Evolutionary conservation across 1,140 invertebrate species (phyloP), one percentile per base, ranked within the genome.

Genomic region (Venustaconcha ellipsiformis): DNA sequence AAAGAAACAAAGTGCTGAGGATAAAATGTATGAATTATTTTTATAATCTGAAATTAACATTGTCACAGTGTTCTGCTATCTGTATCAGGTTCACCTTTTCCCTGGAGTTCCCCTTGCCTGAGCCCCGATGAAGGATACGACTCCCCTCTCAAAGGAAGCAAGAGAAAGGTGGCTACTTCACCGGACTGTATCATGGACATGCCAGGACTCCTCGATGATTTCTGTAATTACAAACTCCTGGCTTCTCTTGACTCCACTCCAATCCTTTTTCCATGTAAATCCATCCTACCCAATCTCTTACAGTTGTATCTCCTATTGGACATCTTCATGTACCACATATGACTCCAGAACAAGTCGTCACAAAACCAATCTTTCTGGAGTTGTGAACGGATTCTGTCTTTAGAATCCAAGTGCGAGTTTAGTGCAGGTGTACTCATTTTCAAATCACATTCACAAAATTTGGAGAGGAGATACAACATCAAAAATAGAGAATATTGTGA

Each of bases 101-200:
- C 37, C 37, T 48, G 37, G 37, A 48, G 11, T 48, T 48, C 37
- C 37, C 37, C 69, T 64, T 59, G 14, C n/a, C n/a, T 4, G 68
- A 70, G n/a, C 75, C 64, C 8, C 14, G 68, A 68, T 18, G 57
- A 72, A 57, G 75, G 75, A 2, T 77, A 72, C n/a, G 23, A 59
- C 60, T 77, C 75, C 14, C 75, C 75, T 17, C 56, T 23, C 13
- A 13, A 12, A 20, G 11, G 18, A n/a, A 55, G 57, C 18, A 15
- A 30, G 14, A 63, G 75, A 20, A 65, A 48, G 37, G 64, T 77
- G 15, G 37, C 75, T 17, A 72, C 60, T 14, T 67, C 69, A 23
- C 75, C 75, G 57, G 75, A 77, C 23, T 72, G 57, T 57, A 77
- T 77, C 48, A 77, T 77, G 75, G 75, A 77, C 58, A 77, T 77